Conservation (phyloP, 2,888 invertebrate genomes). For the Fissipunctia ypsillon region DNA sequence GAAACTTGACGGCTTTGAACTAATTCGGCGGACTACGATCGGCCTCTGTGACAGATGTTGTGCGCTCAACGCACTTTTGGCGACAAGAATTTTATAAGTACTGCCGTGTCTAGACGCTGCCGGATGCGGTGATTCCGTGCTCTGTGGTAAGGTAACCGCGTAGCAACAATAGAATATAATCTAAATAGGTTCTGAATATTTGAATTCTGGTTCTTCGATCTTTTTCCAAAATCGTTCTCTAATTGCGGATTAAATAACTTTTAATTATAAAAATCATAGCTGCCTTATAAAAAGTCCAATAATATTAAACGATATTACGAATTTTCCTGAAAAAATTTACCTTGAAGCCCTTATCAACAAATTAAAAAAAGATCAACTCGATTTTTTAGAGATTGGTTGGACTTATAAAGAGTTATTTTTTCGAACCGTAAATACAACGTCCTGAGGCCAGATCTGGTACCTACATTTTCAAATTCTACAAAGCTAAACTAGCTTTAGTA, state of each 20-base stretch:
- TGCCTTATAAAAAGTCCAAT: not conserved
- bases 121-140: not conserved
- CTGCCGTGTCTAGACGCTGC: not conserved
- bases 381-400: not conserved
- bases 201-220: not conserved
- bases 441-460: not conserved
- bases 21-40: too few relatives aligned
- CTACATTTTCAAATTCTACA: not conserved
- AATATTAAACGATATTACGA: not conserved
- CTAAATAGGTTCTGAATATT: not conserved
- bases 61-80: not conserved
- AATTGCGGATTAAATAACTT: constrained; percentile 14
- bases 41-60: not conserved
- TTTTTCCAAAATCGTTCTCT: not conserved
- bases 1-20: not conserved
- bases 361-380: not conserved
- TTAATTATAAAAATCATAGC: not conserved
- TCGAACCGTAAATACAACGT: not conserved
- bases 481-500: not conserved
- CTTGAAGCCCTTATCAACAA: not conserved
- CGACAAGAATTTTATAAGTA: not conserved
- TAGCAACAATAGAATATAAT: constrained; percentile 19
- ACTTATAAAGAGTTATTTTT: not conserved
- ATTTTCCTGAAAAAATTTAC: not conserved
- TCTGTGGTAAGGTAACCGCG: not conserved